phyloP scores from a whole-genome alignment of 2,797 vertebrate genomes.

The Liparis tanakae region DNA sequence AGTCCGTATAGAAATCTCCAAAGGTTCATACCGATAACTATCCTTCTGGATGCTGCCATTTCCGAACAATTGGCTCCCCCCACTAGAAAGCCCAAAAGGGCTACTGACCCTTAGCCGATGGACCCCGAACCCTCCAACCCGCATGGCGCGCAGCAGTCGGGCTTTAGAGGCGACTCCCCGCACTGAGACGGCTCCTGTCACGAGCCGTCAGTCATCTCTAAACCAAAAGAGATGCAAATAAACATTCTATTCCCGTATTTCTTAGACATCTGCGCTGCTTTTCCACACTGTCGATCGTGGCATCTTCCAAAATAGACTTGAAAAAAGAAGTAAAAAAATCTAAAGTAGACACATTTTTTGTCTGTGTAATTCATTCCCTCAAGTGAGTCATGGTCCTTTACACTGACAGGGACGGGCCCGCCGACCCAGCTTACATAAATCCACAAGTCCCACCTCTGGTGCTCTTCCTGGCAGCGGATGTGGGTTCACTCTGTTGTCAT shows the following conservation, averaged over 20 bases:
- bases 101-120: not conserved
- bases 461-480: constrained; percentile 25
- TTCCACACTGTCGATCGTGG: not conserved
- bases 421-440: not conserved
- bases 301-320: not conserved
- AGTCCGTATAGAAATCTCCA: not conserved
- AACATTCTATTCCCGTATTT: not conserved
- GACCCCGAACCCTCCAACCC: not conserved
- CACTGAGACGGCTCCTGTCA: not conserved
- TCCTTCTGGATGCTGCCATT: not conserved
- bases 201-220: not conserved
- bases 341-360: not conserved
- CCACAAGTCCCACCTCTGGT: constrained; percentile 9
- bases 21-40: not conserved
- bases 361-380: not conserved
- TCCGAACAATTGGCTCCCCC: not conserved
- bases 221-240: not conserved
- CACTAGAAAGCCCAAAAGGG: not conserved
- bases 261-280: not conserved
- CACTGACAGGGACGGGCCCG: not conserved
- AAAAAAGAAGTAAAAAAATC: not conserved
- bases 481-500: not conserved
- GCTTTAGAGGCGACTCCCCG: not conserved
- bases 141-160: not conserved
- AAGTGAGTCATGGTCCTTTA: constrained; percentile 1